Conservation (phyloP, 2,113 vertebrate genomes). For the Pseudorectes ferrugineus region DNA sequence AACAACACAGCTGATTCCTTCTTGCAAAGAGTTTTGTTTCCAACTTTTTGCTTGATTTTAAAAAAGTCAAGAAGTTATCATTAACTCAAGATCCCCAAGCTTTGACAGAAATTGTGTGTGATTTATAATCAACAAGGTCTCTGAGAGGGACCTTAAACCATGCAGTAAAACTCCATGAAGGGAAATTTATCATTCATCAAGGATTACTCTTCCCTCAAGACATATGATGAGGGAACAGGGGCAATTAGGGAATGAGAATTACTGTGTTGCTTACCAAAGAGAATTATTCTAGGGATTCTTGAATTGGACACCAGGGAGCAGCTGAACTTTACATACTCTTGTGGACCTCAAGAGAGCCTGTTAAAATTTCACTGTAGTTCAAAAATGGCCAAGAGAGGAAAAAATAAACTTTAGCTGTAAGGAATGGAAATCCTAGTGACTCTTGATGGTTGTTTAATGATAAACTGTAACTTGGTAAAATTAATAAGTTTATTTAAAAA, state of each 20-base stretch:
- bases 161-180: constrained; percentile 5
- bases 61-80: background rate
- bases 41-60: background rate
- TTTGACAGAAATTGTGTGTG: constrained; percentile 11
- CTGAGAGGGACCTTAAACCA: background rate
- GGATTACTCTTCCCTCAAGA: background rate
- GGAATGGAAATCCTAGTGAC: constrained; percentile 14
- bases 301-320: background rate
- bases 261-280: background rate
- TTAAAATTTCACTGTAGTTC: constrained; percentile 32
- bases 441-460: background rate
- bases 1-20: background rate
- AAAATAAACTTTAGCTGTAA: constrained; percentile 14
- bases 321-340: constrained; percentile 20
- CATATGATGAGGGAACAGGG: background rate
- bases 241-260: background rate
- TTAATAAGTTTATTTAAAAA: background rate
- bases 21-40: background rate
- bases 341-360: constrained; percentile 35
- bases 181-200: background rate
- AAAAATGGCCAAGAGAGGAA: background rate
- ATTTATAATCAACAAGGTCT: constrained; percentile 40
- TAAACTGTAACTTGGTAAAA: background rate
- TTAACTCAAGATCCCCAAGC: background rate
- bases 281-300: background rate